phyloP scores from a whole-genome alignment of 2,797 vertebrate genomes.

The Gymnodraco acuticeps region DNA sequence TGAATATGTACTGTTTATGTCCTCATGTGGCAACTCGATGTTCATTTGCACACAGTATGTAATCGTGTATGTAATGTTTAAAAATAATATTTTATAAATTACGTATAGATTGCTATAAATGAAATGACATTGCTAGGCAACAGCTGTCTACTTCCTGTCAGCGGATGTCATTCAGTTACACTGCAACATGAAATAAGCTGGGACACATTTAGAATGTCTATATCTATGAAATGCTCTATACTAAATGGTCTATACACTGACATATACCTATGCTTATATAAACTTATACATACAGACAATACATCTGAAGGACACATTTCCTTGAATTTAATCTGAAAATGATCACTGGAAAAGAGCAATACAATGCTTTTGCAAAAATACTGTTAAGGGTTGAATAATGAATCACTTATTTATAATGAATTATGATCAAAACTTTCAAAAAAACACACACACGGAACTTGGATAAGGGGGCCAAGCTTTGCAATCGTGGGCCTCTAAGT shows the following conservation, averaged over 20 bases:
- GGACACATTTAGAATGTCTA: too few relatives aligned
- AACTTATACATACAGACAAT: background rate
- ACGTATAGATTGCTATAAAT: too few relatives aligned
- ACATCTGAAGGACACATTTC: background rate
- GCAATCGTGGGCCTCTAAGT: slow-evolving; percentile 84
- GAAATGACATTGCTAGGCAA: too few relatives aligned
- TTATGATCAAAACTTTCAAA: slow-evolving; percentile 7
- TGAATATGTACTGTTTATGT: background rate
- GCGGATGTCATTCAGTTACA: too few relatives aligned
- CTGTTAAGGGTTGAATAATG: background rate
- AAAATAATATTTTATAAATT: background rate
- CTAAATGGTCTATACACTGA: too few relatives aligned
- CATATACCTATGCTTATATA: too few relatives aligned
- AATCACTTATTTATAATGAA: slow-evolving; percentile 8
- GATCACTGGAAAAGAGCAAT: background rate
- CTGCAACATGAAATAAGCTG: too few relatives aligned
- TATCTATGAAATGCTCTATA: too few relatives aligned
- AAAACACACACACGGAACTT: slow-evolving; percentile 62
- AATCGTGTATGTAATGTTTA: background rate
- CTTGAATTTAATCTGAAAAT: background rate
- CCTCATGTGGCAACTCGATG: fast-evolving
- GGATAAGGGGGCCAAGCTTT: slow-evolving; percentile 73
- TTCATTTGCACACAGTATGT: background rate
- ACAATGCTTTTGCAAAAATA: background rate
- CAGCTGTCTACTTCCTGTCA: too few relatives aligned